Evolutionary conservation across 2,113 vertebrate genomes (phyloP).

Genomic region (Oreotrochilus melanogaster): DNA sequence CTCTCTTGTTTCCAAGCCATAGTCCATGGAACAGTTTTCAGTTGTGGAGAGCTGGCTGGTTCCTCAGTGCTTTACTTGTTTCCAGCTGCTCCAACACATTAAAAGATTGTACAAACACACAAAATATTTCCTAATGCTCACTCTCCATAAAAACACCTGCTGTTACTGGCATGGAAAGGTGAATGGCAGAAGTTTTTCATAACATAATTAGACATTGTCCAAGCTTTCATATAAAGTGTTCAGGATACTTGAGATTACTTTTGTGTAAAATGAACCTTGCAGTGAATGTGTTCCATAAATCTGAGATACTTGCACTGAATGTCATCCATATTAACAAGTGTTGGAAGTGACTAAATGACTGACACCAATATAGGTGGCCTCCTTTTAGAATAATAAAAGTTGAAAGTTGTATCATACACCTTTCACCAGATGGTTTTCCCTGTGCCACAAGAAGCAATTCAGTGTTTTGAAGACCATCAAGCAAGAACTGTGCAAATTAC

Average conservation of each 20-base stretch:
- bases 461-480: neutral
- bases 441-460: neutral
- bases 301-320: neutral
- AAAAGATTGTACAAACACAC: constrained; percentile 17
- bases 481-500: neutral
- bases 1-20: neutral
- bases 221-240: neutral
- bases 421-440: neutral
- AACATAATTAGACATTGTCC: neutral
- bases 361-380: neutral
- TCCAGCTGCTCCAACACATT: constrained; percentile 33
- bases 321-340: neutral
- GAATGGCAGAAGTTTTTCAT: neutral
- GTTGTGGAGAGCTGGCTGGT: constrained; percentile 38
- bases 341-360: neutral
- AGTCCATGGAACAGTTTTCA: constrained; percentile 31
- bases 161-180: constrained; percentile 1
- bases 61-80: constrained; percentile 15
- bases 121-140: constrained; percentile 47
- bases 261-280: neutral
- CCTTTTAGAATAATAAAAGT: neutral
- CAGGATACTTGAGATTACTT: neutral
- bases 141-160: constrained; percentile 45
- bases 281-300: neutral
- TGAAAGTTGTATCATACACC: neutral